A percentile compares a stretch with the other conserved stretches of the same genome.
Conservation (phyloP, 2,888 invertebrate species). For the Trissoscelio sp. region DNA sequence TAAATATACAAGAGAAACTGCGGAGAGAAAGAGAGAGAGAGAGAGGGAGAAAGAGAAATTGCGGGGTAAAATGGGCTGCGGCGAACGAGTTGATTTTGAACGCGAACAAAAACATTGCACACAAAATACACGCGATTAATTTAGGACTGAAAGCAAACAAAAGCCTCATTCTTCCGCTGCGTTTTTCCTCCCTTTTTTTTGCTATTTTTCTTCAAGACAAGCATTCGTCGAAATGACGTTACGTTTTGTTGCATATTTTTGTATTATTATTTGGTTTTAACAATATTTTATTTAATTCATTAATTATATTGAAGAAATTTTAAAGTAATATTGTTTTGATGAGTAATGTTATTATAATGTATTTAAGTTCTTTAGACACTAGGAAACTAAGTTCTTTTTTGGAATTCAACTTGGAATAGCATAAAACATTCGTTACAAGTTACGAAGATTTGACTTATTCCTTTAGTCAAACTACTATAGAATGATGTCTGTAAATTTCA, state of each 20-base stretch:
- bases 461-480: constrained; percentile 21
- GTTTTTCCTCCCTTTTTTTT: neutral
- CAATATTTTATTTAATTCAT: neutral
- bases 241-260: neutral
- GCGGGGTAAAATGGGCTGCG: constrained; percentile 22
- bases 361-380: too few relatives aligned
- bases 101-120: constrained; percentile 46
- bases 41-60: constrained; percentile 51
- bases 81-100: constrained; percentile 39
- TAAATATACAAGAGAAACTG: constrained; percentile 39
- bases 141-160: constrained; percentile 38
- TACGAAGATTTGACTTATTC: constrained; percentile 32
- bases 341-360: too few relatives aligned
- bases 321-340: too few relatives aligned
- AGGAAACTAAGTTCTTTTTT: too few relatives aligned
- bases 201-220: neutral
- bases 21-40: too few relatives aligned
- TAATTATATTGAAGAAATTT: too few relatives aligned
- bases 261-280: neutral
- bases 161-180: constrained; percentile 34
- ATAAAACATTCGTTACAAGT: constrained; percentile 7
- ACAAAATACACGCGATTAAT: constrained; percentile 44
- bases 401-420: neutral
- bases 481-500: constrained; percentile 29
- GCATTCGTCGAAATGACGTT: neutral